Base-by-base conservation (phyloP, 2,888 invertebrate genomes). In the Acleris emargana region DNA sequence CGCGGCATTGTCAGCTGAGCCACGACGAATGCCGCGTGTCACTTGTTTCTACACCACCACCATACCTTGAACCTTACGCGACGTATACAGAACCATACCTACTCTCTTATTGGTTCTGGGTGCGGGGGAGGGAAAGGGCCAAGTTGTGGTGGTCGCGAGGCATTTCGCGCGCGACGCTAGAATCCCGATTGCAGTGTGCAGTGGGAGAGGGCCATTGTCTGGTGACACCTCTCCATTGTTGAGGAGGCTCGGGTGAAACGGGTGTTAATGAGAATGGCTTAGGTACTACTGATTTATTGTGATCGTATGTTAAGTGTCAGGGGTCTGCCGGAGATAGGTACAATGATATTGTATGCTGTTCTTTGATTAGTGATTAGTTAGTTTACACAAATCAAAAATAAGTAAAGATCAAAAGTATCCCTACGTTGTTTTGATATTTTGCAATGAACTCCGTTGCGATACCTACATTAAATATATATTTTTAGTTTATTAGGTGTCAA, bases 21-120 rank as follows among this genome's bases (percentile, higher is more conserved):
- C 89, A 87, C 82, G 81, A 88, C 89, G 79, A 90, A 90, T 89
- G 83, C 76, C 76, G 74, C 80, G 76, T 81, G 81, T 77, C 78
- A 70, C 69, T 60, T 61, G 64, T 59, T 59, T 69, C 72, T 38
- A 38, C 3, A 13, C 49, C 57, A 62, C 85, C 78, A 76, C 17
- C 67, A 18, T 76, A 73, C 49, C 32, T 43, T 66, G 81, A 80
- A 51, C 78, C 69, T 16, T 62, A 49, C n/a, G 28, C 49, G 42
- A 18, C 11, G 20, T 17, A 22, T 45, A 47, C 11, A 13, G 13
- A 18, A 16, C 50, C 18, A 32, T 47, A 17, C 13, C 17, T 43
- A 17, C 28, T 16, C 16, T 53, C 7, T 50, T 28, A 0, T 25
- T 28, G 13, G 38, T 49, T 20, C 32, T 57, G 62, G 59, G 6